A percentile compares a stretch with the other conserved stretches of the same genome.
phyloP scores from a whole-genome alignment of 2,888 invertebrate genomes.

The Molorchus minor region DNA sequence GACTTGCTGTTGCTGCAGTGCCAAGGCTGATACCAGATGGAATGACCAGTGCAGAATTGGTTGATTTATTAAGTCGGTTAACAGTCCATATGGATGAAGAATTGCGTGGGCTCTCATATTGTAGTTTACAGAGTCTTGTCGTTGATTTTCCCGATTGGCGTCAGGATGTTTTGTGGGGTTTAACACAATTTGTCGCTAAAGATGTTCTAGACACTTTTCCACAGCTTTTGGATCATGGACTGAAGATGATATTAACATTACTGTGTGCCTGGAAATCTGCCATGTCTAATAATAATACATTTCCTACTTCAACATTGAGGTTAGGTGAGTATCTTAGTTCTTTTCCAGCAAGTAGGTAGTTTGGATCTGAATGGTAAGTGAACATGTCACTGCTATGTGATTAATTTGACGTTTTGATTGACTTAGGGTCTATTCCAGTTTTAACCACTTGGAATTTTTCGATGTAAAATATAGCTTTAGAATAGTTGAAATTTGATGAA shows the following conservation, averaged over 20 bases:
- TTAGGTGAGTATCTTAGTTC: constrained; percentile 41
- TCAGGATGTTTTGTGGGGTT: constrained; percentile 93
- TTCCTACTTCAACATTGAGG: constrained; percentile 40
- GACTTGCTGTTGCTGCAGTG: constrained; percentile 98
- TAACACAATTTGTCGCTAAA: constrained; percentile 92
- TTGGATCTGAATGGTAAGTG: no score
- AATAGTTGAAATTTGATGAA: no score
- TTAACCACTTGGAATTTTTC: no score
- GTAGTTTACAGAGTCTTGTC: constrained; percentile 94
- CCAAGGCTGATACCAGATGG: constrained; percentile 94
- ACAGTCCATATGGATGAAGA: constrained; percentile 99
- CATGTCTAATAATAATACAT: constrained; percentile 33
- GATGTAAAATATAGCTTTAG: no score
- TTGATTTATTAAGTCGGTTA: constrained; percentile 91
- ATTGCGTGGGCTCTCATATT: constrained; percentile 89
- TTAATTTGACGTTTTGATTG: no score
- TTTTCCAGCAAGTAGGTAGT: no score
- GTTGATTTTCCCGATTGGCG: constrained; percentile 98
- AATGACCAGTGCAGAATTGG: constrained; percentile 92
- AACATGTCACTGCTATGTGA: no score
- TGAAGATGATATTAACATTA: constrained; percentile 91
- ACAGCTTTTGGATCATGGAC: constrained; percentile 90
- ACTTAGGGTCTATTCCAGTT: no score
- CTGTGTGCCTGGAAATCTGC: constrained; percentile 93
- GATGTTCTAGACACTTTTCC: constrained; percentile 92